Percentiles rank a stretch among this genome's conserved stretches.
Conservation (phyloP, 2,888 invertebrate genomes). For the Callyntrura sp. region DNA sequence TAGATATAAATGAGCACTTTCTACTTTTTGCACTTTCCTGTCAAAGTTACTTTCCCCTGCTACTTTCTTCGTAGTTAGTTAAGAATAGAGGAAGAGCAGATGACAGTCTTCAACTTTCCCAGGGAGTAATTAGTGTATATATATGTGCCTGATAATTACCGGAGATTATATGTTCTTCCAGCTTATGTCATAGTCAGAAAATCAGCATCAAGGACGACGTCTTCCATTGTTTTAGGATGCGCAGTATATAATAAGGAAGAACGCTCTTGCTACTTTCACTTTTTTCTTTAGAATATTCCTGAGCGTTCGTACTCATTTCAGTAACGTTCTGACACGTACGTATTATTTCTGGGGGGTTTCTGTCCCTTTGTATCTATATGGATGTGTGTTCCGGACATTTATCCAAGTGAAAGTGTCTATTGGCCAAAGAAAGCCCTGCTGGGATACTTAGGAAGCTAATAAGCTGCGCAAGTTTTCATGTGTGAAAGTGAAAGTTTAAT, state of each 20-base stretch:
- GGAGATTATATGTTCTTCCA: constrained; percentile 65
- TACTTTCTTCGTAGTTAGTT: not conserved
- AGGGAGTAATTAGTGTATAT: constrained; percentile 71
- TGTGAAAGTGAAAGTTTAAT: too few species aligned
- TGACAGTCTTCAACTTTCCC: constrained; percentile 64
- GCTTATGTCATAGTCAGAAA: constrained; percentile 41
- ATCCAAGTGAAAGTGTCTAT: too few species aligned
- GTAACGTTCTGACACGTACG: too few species aligned
- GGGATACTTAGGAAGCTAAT: too few species aligned
- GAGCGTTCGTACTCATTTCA: too few species aligned
- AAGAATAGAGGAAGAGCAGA: constrained; percentile 32
- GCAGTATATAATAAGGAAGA: too few species aligned
- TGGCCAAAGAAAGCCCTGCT: too few species aligned
- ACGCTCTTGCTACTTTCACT: too few species aligned
- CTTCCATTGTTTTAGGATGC: too few species aligned
- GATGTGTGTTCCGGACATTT: not conserved
- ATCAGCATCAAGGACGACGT: not conserved
- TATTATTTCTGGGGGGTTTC: too few species aligned
- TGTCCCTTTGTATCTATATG: not conserved
- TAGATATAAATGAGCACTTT: not conserved
- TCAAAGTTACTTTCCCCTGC: not conserved
- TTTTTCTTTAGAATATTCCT: too few species aligned
- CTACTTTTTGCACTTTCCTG: not conserved
- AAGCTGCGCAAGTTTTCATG: too few species aligned
- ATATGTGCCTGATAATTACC: constrained; percentile 67